A percentile compares a stretch with the other conserved stretches of the same genome.
These are phyloP conservation scores for Temnothorax ravouxi DNA, from an alignment of 2,888 invertebrate species.

Conservation along the genomic window DNA sequence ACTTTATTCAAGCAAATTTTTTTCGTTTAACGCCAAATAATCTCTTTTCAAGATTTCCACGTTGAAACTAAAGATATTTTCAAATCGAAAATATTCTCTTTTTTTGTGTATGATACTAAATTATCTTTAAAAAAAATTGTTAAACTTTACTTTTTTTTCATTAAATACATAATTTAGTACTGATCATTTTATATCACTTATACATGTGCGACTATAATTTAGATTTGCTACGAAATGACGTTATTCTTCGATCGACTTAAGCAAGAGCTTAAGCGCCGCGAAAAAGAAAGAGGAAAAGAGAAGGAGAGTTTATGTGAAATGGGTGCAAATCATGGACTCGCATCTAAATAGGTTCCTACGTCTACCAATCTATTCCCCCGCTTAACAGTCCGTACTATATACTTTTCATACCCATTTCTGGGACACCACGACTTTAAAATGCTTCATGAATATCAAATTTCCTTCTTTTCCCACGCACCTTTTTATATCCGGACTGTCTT, in stretches of 20 bases:
- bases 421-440: constrained; percentile 79
- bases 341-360: constrained; percentile 79
- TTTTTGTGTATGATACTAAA: background rate
- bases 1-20: no score
- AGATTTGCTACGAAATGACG: background rate
- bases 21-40: no score
- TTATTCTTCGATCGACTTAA: constrained; percentile 25
- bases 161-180: background rate
- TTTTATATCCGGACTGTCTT: constrained; percentile 28
- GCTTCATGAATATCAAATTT: constrained; percentile 82
- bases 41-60: no score
- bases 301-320: constrained; percentile 47
- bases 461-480: constrained; percentile 67
- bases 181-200: background rate
- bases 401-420: constrained; percentile 72
- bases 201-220: constrained; percentile 2
- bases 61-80: no score
- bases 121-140: background rate
- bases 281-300: background rate
- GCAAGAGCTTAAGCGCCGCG: constrained; percentile 19
- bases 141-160: background rate
- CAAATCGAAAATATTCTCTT: no score
- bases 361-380: constrained; percentile 68
- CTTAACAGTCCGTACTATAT: constrained; percentile 70
- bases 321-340: constrained; percentile 74